Base-by-base conservation (phyloP, 2,888 invertebrate species). In the Hylaea fasciaria region DNA sequence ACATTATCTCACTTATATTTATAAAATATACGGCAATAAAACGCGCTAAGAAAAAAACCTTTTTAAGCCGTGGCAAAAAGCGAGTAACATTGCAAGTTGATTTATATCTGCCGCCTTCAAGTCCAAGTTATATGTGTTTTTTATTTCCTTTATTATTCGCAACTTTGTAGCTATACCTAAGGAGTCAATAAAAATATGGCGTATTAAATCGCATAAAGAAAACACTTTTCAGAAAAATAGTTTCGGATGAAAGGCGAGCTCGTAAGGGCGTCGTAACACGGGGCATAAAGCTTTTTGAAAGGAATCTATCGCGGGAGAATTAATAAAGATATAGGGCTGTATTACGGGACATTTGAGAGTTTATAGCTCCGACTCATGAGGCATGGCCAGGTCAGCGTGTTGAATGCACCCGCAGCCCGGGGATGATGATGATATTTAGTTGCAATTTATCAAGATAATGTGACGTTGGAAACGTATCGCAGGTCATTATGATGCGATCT, bases 291-390 rank as follows among this genome's bases (percentile, higher is more conserved):
- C 85, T 64, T 85, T 82, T 88, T 90, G 88, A 91, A 90, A 86
- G 83, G 87, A 87, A 88, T 89, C 87, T 86, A 90, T 87, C 83
- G 83, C 78, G 82, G 80, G 83, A 80, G 89, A 89, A 90, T 91
- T 92, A 91, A 91, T 92, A 91, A 88, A 91, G 92, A 90, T 91
- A 90, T 91, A 87, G 88, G 86, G 83, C 82, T 83, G 85, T 87
- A 89, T 89, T 89, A 91, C 76, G 81, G 83, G 83, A 86, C 84
- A 92, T 92, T 92, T 91, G 91, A 80, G 73, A 71, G 82, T 92
- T 91, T 89, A 91, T 81, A 87, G 81, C 69, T 70, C 65, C 66
- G 37, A 81, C 9, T 32, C 32, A 32, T 32, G 32, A 32, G 32
- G 9, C 32, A 32, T 85, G 76, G 85, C 76, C 72, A 71, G 76